Evolutionary conservation across 1,140 invertebrate genomes (phyloP).

Genomic region (Penaeus chinensis): DNA sequence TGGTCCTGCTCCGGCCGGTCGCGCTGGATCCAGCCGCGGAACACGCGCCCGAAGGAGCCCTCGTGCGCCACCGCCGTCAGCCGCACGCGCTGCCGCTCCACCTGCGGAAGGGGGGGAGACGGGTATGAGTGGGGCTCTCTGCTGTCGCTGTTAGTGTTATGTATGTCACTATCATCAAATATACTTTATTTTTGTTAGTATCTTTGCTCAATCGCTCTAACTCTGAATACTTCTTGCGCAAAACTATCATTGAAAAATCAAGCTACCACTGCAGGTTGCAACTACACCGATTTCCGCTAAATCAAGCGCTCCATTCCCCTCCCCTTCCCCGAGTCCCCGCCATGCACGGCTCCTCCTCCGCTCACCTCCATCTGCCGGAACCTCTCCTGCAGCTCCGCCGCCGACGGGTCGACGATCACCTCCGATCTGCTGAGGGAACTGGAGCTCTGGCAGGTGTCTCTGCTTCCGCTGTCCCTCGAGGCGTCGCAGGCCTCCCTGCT

Average conservation of each 20-base stretch:
- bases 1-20: constrained; percentile 65
- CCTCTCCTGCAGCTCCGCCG: constrained; percentile 52
- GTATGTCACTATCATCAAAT: no score
- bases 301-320: no score
- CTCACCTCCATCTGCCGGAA: constrained; percentile 56
- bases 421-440: constrained; percentile 49
- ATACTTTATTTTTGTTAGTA: no score
- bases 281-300: no score
- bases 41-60: constrained; percentile 91
- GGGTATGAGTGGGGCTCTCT: background rate
- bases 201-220: no score
- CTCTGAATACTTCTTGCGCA: no score
- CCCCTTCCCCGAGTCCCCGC: no score
- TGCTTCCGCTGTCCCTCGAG: constrained; percentile 36
- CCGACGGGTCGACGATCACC: constrained; percentile 55
- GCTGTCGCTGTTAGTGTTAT: no score
- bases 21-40: constrained; percentile 81
- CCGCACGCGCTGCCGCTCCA: constrained; percentile 72
- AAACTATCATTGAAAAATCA: no score
- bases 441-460: constrained; percentile 37
- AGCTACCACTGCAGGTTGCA: no score
- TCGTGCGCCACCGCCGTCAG: constrained; percentile 82
- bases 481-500: constrained; percentile 43
- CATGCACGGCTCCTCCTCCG: background rate
- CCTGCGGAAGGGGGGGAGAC: constrained; percentile 10